Evolutionary conservation across 2,113 vertebrate species (phyloP).

Genomic region (Coturnix japonica): DNA sequence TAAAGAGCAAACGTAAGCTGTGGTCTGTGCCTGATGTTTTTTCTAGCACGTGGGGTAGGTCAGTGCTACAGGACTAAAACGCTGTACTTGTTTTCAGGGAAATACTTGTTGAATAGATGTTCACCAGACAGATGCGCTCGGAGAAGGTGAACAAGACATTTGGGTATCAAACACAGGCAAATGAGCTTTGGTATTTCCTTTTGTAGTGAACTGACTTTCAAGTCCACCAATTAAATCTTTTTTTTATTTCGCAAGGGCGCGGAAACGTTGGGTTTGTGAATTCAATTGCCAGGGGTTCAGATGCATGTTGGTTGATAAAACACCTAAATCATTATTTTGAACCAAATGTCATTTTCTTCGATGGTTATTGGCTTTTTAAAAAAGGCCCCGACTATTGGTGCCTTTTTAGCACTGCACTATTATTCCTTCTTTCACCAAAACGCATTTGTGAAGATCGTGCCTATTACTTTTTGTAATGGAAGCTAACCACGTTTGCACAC

Average conservation of each 20-base stretch:
- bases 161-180: slow-evolving; percentile 36
- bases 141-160: slow-evolving; percentile 19
- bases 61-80: slow-evolving; percentile 49
- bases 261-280: slow-evolving; percentile 19
- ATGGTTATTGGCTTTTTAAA: slow-evolving; percentile 69
- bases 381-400: slow-evolving; percentile 66
- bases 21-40: slow-evolving; percentile 81
- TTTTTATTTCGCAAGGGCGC: slow-evolving; percentile 54
- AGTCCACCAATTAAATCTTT: slow-evolving; percentile 42
- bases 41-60: slow-evolving; percentile 65
- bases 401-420: slow-evolving; percentile 69
- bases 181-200: slow-evolving; percentile 61
- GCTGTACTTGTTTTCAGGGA: slow-evolving; percentile 61
- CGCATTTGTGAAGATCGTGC: slow-evolving; percentile 71
- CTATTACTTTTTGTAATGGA: slow-evolving; percentile 69
- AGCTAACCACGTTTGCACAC: slow-evolving; percentile 58
- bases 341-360: slow-evolving; percentile 64
- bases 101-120: slow-evolving; percentile 66
- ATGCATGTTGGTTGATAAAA: slow-evolving; percentile 44
- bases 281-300: slow-evolving; percentile 69
- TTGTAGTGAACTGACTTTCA: slow-evolving; percentile 70
- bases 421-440: slow-evolving; percentile 72
- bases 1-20: slow-evolving; percentile 60
- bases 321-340: slow-evolving; percentile 60
- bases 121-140: slow-evolving; percentile 57